A percentile compares a stretch with the other conserved stretches of the same genome.
Evolutionary conservation across 2,888 invertebrate genomes (phyloP).

Genomic region (Aleiodes alternator): DNA sequence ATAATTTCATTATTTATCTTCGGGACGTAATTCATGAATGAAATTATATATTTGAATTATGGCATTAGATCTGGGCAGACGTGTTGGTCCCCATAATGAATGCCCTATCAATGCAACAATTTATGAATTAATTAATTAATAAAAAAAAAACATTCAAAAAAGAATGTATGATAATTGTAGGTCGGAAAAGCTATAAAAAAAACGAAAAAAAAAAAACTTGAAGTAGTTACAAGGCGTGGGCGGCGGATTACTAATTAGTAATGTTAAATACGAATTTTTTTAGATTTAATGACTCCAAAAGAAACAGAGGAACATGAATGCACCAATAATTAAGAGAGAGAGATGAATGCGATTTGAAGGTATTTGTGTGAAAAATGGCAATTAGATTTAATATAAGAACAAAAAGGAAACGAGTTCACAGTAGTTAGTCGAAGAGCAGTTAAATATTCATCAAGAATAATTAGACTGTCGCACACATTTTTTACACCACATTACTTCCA

Average conservation of each 20-base stretch:
- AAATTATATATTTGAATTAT: constrained; percentile 32
- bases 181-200: constrained; percentile 30
- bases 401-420: constrained; percentile 17
- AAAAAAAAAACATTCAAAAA: constrained; percentile 44
- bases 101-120: constrained; percentile 59
- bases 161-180: constrained; percentile 8
- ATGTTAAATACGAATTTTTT: constrained; percentile 41
- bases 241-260: constrained; percentile 28
- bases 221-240: constrained; percentile 20
- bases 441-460: constrained; percentile 35
- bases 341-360: not conserved
- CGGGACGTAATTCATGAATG: constrained; percentile 32
- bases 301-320: not conserved
- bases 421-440: constrained; percentile 3
- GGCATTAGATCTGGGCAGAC: constrained; percentile 62
- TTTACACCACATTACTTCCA: constrained; percentile 30
- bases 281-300: constrained; percentile 45
- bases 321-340: constrained; percentile 23
- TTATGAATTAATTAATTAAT: constrained; percentile 50
- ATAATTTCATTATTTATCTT: constrained; percentile 7
- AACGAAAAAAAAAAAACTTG: constrained; percentile 32
- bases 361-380: not conserved
- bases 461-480: constrained; percentile 57
- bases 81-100: constrained; percentile 39
- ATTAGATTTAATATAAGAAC: not conserved